phyloP scores from a whole-genome alignment of 2,888 invertebrate species.

The Ochlodes sylvanus region DNA sequence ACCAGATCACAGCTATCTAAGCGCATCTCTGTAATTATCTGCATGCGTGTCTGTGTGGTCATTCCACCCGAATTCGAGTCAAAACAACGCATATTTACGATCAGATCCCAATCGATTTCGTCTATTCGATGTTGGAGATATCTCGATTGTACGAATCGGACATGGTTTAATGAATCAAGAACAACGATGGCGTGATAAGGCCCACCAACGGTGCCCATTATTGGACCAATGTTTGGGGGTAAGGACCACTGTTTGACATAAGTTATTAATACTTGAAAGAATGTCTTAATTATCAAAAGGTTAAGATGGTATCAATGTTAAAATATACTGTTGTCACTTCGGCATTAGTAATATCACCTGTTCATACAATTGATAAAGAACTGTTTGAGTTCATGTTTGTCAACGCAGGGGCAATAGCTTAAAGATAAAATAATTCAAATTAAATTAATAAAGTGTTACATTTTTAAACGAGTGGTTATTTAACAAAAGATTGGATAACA shows the following conservation, averaged over 20 bases:
- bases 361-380: background rate
- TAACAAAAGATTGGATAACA: no score
- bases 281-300: conserved; percentile 27
- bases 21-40: conserved; percentile 30
- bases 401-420: no score
- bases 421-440: no score
- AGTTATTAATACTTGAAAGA: conserved; percentile 29
- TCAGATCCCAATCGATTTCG: conserved; percentile 50
- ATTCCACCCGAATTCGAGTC: conserved; percentile 24
- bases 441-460: no score
- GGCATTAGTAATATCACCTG: background rate
- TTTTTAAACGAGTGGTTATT: no score
- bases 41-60: conserved; percentile 28
- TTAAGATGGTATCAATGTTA: conserved; percentile 11
- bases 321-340: background rate
- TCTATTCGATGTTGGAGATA: conserved; percentile 58
- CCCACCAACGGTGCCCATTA: conserved; percentile 60
- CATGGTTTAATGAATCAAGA: conserved; percentile 68
- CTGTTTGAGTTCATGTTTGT: no score
- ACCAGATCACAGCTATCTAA: conserved; percentile 30
- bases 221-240: conserved; percentile 20
- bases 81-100: conserved; percentile 46
- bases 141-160: conserved; percentile 61
- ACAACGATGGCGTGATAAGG: conserved; percentile 63
- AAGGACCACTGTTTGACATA: conserved; percentile 12